Percentiles rank a stretch among this genome's conserved stretches.
Conservation (phyloP, 2,113 vertebrate species). For the Psephotus haematonotus region DNA sequence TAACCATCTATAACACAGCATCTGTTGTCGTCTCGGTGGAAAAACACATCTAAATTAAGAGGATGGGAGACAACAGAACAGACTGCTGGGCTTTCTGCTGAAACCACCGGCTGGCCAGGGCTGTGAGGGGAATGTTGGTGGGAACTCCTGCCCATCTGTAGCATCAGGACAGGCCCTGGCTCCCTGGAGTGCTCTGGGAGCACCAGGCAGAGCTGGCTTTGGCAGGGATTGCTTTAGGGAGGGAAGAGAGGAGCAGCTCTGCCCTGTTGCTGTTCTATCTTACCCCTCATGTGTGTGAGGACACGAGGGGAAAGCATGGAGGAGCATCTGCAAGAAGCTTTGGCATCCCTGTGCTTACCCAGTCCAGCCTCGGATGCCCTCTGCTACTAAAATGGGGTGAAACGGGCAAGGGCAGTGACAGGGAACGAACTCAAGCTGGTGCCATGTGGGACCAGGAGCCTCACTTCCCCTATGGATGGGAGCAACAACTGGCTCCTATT, state of each 20-base stretch:
- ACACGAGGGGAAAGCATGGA: neutral
- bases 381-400: neutral
- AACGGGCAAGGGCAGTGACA: neutral
- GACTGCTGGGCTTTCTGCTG: conserved; percentile 35
- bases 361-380: neutral
- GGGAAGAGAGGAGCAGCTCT: neutral
- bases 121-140: neutral
- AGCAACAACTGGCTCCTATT: neutral
- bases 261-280: neutral
- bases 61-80: conserved; percentile 8
- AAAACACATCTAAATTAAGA: conserved; percentile 38
- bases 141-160: conserved; percentile 42
- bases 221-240: neutral
- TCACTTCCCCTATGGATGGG: neutral
- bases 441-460: neutral
- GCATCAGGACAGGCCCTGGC: neutral
- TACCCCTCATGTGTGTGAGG: neutral
- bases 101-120: conserved; percentile 4
- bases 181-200: neutral
- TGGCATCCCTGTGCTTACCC: rapidly evolving
- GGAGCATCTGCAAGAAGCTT: neutral
- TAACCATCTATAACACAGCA: neutral
- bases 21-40: neutral
- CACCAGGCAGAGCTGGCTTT: neutral
- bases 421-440: neutral